Conservation (phyloP, 2,797 vertebrate genomes). For the Lerista edwardsae region DNA sequence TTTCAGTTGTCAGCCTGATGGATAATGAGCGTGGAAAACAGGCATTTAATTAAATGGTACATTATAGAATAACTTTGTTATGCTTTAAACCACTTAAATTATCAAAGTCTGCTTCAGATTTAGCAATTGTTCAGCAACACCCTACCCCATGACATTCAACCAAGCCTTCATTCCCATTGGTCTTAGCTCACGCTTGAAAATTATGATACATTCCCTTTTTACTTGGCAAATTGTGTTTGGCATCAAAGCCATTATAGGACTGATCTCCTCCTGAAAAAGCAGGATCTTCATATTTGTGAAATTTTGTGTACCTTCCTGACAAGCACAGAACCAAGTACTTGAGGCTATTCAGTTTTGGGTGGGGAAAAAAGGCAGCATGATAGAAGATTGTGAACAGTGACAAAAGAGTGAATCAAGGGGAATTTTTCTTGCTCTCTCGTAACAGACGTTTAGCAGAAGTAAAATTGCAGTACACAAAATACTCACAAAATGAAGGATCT, state of each 20-base stretch:
- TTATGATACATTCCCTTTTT: background rate
- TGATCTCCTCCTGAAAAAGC: background rate
- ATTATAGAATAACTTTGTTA: slow-evolving; percentile 78
- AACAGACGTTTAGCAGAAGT: no score
- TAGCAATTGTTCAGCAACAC: slow-evolving; percentile 75
- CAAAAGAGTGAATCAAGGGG: background rate
- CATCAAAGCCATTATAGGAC: background rate
- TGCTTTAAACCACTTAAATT: slow-evolving; percentile 74
- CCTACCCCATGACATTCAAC: slow-evolving; percentile 49
- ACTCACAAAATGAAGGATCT: background rate
- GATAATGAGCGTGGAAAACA: slow-evolving; percentile 86
- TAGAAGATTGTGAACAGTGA: background rate
- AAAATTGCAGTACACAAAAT: background rate
- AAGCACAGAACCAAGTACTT: background rate
- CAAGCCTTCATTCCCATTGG: slow-evolving; percentile 38
- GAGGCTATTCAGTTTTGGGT: background rate
- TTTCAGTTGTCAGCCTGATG: slow-evolving; percentile 81
- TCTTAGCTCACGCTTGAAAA: slow-evolving; percentile 40
- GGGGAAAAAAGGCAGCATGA: background rate
- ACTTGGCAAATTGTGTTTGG: background rate
- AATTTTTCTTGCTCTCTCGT: background rate
- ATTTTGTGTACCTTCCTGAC: background rate
- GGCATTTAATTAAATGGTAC: slow-evolving; percentile 83
- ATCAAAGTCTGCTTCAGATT: slow-evolving; percentile 71
- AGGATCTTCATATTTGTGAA: no score